phyloP scores from a whole-genome alignment of 2,888 invertebrate species.

The Campoplex capitator region DNA sequence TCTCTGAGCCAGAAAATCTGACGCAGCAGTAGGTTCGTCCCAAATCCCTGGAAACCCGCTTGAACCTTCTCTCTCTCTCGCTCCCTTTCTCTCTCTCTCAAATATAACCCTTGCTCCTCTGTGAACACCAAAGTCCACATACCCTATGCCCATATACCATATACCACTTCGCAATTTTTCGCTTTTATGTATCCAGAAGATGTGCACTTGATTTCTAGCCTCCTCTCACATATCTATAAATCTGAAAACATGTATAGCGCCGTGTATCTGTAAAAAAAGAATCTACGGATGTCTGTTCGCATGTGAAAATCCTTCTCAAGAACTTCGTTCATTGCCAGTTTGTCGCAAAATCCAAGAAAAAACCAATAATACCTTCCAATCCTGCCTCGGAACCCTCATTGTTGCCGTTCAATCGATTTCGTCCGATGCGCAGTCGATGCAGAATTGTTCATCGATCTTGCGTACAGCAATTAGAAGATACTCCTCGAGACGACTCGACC shows the following conservation, averaged over 20 bases:
- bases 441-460: background rate
- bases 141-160: constrained; percentile 15
- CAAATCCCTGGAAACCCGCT: constrained; percentile 72
- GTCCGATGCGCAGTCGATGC: background rate
- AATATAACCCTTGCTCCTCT: constrained; percentile 18
- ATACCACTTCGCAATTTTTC: constrained; percentile 14
- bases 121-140: constrained; percentile 37
- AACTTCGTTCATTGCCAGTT: background rate
- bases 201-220: background rate
- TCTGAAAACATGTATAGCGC: constrained; percentile 1
- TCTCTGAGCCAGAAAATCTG: constrained; percentile 72
- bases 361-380: background rate
- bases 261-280: background rate
- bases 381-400: no score
- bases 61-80: constrained; percentile 40
- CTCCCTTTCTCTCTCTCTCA: background rate
- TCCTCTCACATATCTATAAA: background rate
- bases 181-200: constrained; percentile 26
- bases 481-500: background rate
- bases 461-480: background rate
- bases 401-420: background rate
- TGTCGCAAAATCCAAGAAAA: background rate
- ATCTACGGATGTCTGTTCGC: background rate
- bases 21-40: constrained; percentile 71
- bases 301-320: background rate